Conservation (phyloP, 2,113 vertebrate genomes). For the Corythoichthys haematopterus region DNA sequence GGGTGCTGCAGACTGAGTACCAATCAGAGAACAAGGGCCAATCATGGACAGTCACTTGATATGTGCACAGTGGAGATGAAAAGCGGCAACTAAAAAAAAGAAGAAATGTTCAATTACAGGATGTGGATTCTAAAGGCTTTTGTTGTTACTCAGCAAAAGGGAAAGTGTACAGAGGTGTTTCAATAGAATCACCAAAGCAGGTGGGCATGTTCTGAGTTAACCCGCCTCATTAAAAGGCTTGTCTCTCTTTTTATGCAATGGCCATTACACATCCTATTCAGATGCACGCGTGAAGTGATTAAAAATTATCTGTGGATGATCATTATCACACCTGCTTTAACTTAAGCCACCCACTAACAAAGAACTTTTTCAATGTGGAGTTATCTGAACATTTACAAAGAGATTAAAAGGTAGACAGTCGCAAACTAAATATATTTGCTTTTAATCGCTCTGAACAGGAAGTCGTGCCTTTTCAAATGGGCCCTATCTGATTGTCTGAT, state of each 20-base stretch:
- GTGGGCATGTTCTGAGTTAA: slow-evolving; percentile 70
- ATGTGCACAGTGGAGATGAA: slow-evolving; percentile 65
- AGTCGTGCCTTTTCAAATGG: slow-evolving; percentile 74
- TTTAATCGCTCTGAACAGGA: slow-evolving; percentile 77
- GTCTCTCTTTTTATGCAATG: slow-evolving; percentile 64
- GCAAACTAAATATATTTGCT: slow-evolving; percentile 78
- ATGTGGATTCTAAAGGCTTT: slow-evolving; percentile 67
- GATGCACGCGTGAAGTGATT: slow-evolving; percentile 70
- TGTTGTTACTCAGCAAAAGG: slow-evolving; percentile 68
- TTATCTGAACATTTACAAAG: slow-evolving; percentile 73
- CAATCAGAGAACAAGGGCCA: slow-evolving; percentile 55
- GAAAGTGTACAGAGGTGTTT: slow-evolving; percentile 65
- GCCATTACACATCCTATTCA: slow-evolving; percentile 72
- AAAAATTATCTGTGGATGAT: slow-evolving; percentile 76
- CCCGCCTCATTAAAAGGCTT: slow-evolving; percentile 71
- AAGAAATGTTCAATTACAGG: slow-evolving; percentile 68
- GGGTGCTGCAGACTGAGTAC: slow-evolving; percentile 54
- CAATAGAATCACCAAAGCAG: slow-evolving; percentile 71
- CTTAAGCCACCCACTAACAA: slow-evolving; percentile 75
- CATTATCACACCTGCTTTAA: slow-evolving; percentile 73
- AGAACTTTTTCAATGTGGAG: slow-evolving; percentile 64
- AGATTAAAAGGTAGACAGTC: slow-evolving; percentile 75
- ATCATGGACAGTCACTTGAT: slow-evolving; percentile 60
- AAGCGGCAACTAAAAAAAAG: slow-evolving; percentile 57
- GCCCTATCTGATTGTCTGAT: slow-evolving; percentile 77